Evolutionary conservation across 2,113 vertebrate genomes (phyloP).

Genomic region (Bucco capensis): DNA sequence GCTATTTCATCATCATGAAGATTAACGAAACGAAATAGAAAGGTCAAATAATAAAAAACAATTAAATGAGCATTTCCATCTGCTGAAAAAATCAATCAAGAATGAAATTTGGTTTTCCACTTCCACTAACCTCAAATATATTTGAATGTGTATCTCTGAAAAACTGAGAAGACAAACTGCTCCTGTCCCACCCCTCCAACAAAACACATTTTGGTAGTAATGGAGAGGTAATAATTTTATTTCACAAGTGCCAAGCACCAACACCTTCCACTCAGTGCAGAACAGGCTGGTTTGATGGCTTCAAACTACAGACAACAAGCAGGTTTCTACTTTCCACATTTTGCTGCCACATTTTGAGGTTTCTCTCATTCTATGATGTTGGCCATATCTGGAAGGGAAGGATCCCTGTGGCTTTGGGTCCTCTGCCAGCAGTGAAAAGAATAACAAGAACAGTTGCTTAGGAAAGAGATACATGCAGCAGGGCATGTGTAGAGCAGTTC

Average conservation of each 20-base stretch:
- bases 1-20: conserved; percentile 53
- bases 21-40: conserved; percentile 62
- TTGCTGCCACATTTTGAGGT: not conserved
- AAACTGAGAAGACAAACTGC: conserved; percentile 13
- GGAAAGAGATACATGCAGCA: not conserved
- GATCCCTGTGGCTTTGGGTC: accelerated
- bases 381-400: not conserved
- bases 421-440: not conserved
- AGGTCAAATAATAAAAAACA: conserved; percentile 66
- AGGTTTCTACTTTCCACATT: not conserved
- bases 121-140: conserved; percentile 26
- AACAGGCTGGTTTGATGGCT: not conserved
- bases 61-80: conserved; percentile 51
- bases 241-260: not conserved
- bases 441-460: not conserved
- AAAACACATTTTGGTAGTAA: not conserved
- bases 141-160: conserved; percentile 28
- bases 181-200: not conserved
- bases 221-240: not conserved
- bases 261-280: not conserved
- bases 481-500: not conserved
- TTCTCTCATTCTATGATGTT: not conserved
- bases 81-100: conserved; percentile 60
- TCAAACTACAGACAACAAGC: not conserved
- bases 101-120: conserved; percentile 63